Evolutionary conservation across 2,113 vertebrate genomes (phyloP), one percentile per base, ranked within the genome.

Genomic region (Serinus canaria): DNA sequence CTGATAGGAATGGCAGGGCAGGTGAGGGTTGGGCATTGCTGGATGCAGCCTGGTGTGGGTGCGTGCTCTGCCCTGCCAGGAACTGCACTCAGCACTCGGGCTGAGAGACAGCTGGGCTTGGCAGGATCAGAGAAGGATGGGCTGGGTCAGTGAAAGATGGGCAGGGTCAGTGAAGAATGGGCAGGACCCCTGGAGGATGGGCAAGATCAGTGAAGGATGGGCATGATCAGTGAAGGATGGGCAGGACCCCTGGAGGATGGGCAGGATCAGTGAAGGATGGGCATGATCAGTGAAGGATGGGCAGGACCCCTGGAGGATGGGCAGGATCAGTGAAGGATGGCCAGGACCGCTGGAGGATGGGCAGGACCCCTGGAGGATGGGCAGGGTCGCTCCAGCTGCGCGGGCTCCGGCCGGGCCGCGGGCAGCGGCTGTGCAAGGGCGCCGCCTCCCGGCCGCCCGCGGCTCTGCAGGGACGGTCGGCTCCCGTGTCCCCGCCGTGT

Each of bases 11-110:
- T 1, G 0, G 6, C 1, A 3, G 47, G 44, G 44, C 3, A 6
- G 35, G 58, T 1, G 12, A 52, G 33, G 44, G 28, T 15, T 31
- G 84, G 30, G 10, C 20, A 15, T 25, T 1, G 0, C 41, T 33
- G 84, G 19, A 15, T 37, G 28, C 41, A 6, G 1, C 30, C 5
- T 0, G 4, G 46, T 17, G 3, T 1, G 1, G 0, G 16, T 20
- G 14, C 18, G 10, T 41, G 9, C 43, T 31, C 15, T 4, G 13
- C 50, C 0, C 0, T 30, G 25, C 47, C 7, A 4, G 74, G 24
- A 55, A 21, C n/a, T 0, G 3, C 18, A 1, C 46, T 20, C 8
- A 7, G 27, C 0, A 0, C n/a, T 24, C 1, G 0, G 24, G 72
- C 75, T 47, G 49, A 68, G 43, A n/a, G 1, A 12, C 18, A 58